Evolutionary conservation across 1,140 invertebrate species (phyloP), one percentile per base, ranked within the genome.

Genomic region (Rhopalosiphum maidis): DNA sequence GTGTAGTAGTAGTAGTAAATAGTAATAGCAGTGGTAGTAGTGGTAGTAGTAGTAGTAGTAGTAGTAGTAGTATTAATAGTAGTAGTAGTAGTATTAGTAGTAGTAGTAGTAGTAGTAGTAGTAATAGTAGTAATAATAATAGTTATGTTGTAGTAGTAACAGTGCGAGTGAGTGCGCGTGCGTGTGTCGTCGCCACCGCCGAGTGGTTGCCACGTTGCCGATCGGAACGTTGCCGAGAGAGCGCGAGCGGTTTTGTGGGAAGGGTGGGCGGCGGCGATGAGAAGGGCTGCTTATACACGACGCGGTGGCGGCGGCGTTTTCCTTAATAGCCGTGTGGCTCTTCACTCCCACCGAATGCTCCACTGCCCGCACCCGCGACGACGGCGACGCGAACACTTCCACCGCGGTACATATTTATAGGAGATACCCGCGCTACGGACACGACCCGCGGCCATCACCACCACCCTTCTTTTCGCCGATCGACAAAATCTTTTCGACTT

Each of bases 171-270:
- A 21, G 46, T 37, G 51, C 55, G 88, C 35, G 89, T 60, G 54
- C n/a, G 55, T 60, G 89, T 90, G n/a, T 22, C 46, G 30, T 18
- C 23, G 48, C 15, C 89, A 55, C 54, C 90, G 90, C 43, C 90
- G 51, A 92, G 68, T 92, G 41, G 91, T 92, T 83, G 91, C 91
- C 68, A 93, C 91, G 91, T 93, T 93, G 91, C 91, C 91, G 77
- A 85, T 92, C 91, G 68, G 60, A 91, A 30, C 60, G 37, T 90
- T 68, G 25, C 41, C 55, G 89, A 15, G 60, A n/a, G 37, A 21
- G 23, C 41, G 22, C 90, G 35, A 23, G 22, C 48, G 54, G 88
- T 77, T 77, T 77, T 77, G 5, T 7, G 25, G 85, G 21, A 37
- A n/a, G 48, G 88, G n/a, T 55, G n/a, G 30, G 30, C 55, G 41